Evolutionary conservation across 2,888 invertebrate genomes (phyloP).

Genomic region (Neoascia interrupta): DNA sequence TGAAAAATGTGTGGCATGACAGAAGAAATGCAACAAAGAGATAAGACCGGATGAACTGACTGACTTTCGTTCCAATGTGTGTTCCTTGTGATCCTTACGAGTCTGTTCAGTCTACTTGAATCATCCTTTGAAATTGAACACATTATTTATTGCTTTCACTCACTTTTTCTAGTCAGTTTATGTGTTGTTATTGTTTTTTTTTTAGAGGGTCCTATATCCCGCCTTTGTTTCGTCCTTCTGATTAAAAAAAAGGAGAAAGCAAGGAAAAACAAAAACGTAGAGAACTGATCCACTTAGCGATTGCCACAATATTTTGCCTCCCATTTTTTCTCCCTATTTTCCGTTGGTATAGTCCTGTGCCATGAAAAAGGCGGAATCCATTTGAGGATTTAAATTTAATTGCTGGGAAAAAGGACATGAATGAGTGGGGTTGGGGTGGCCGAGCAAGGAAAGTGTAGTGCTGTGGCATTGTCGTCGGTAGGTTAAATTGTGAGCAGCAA

Average conservation of each 20-base stretch:
- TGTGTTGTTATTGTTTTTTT: slow-evolving; percentile 2
- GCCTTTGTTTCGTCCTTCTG: slow-evolving; percentile 47
- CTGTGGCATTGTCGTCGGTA: slow-evolving; percentile 41
- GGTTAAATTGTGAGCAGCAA: slow-evolving; percentile 35
- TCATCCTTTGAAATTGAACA: slow-evolving; percentile 53
- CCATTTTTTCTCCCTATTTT: slow-evolving; percentile 6
- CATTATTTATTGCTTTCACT: slow-evolving; percentile 57
- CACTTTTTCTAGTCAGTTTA: slow-evolving; percentile 2
- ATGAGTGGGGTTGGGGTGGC: no score
- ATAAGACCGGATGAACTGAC: slow-evolving; percentile 38
- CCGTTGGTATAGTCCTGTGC: slow-evolving; percentile 1
- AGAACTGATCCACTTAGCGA: slow-evolving; percentile 64
- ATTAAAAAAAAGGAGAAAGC: slow-evolving; percentile 29
- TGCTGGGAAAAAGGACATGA: slow-evolving; percentile 59
- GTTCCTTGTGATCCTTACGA: background rate
- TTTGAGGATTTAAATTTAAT: slow-evolving; percentile 69
- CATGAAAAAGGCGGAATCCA: slow-evolving; percentile 50
- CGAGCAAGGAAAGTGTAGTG: background rate
- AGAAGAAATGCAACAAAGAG: background rate
- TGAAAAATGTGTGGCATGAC: slow-evolving; percentile 60
- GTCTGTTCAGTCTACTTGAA: background rate
- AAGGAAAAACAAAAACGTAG: slow-evolving; percentile 18
- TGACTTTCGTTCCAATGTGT: slow-evolving; percentile 26
- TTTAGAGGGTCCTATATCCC: background rate
- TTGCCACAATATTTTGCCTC: slow-evolving; percentile 64